Evolutionary conservation across 2,797 vertebrate genomes (phyloP), one percentile per base, ranked within the genome.

Genomic region (Podarcis lilfordi): DNA sequence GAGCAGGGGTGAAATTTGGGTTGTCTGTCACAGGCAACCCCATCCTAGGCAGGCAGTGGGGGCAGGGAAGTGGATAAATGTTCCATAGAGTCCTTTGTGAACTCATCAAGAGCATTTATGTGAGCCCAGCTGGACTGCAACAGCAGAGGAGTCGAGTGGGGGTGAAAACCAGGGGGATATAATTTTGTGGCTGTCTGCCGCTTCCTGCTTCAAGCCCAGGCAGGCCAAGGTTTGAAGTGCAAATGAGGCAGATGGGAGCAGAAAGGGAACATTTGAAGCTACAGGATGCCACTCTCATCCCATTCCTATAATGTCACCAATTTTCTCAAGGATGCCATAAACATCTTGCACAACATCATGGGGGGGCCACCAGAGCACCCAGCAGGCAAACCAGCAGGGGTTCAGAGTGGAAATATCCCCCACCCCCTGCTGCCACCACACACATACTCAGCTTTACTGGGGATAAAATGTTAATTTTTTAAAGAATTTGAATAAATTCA

Each of bases 211-310:
- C 80, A 82, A 82, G 64, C 9, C 17, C 29, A 8, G 35, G 29
- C 72, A 89, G n/a, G 61, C 79, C 43, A 45, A 64, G 71, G 29
- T 78, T 71, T 82, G 79, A 82, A 78, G 84, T 82, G 80, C 29
- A 45, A 86, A 86, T 78, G 64, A 71, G 43, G 45, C 32, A 55
- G 45, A 72, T 4, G 27, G 72, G 71, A 59, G 50, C 66, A 55
- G 61, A 77, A 66, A 32, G 55, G 21, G 82, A 40, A 77, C 45
- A 89, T 77, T 40, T 23, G 64, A 89, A 86, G 71, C 88, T 43
- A 43, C 43, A n/a, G 79, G 78, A 69, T 5, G 61, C n/a, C 50
- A 76, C 40, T 68, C 40, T 82, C 64, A 55, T 55, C n/a, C 43
- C 80, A 61, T 77, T 86, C 79, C 45, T 71, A 76, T 78, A 61